These are phyloP conservation scores for Epinotia ramella DNA, from an alignment of 2,888 invertebrate species.

Conservation along the genomic window DNA sequence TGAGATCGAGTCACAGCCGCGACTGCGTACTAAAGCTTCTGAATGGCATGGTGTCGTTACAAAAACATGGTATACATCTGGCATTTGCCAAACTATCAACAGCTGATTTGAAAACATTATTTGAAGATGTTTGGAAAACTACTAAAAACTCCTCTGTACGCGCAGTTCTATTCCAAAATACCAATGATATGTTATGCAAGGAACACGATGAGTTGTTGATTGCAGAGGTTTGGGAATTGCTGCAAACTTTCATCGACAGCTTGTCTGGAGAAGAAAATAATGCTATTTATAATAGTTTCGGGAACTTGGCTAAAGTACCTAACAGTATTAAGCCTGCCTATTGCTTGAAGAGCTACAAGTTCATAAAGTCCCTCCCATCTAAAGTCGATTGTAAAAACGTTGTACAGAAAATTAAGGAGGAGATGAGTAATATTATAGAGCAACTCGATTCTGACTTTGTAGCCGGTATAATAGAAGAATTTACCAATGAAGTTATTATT, in stretches of 20 bases:
- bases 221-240: slow-evolving; percentile 58
- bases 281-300: slow-evolving; percentile 56
- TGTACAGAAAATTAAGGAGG: slow-evolving; percentile 48
- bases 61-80: slow-evolving; percentile 63
- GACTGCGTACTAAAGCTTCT: slow-evolving; percentile 61
- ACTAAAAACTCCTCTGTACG: slow-evolving; percentile 63
- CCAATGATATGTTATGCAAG: slow-evolving; percentile 55
- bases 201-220: slow-evolving; percentile 53
- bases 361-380: slow-evolving; percentile 56
- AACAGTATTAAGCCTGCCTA: slow-evolving; percentile 54
- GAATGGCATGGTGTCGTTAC: slow-evolving; percentile 56
- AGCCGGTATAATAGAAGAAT: slow-evolving; percentile 52
- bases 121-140: slow-evolving; percentile 59
- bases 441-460: slow-evolving; percentile 57
- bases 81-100: slow-evolving; percentile 57
- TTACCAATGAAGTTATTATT: slow-evolving; percentile 21
- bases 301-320: slow-evolving; percentile 54
- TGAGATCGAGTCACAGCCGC: slow-evolving; percentile 55
- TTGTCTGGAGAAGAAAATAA: slow-evolving; percentile 61
- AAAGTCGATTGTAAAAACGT: slow-evolving; percentile 52
- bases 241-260: slow-evolving; percentile 60
- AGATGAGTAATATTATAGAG: slow-evolving; percentile 53
- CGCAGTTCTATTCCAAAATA: slow-evolving; percentile 58
- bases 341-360: slow-evolving; percentile 59
- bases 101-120: slow-evolving; percentile 57